A percentile compares a stretch with the other conserved stretches of the same genome.
These are phyloP conservation scores for Pararge aegeria DNA, from an alignment of 1,140 invertebrate species.

Conservation along the genomic window DNA sequence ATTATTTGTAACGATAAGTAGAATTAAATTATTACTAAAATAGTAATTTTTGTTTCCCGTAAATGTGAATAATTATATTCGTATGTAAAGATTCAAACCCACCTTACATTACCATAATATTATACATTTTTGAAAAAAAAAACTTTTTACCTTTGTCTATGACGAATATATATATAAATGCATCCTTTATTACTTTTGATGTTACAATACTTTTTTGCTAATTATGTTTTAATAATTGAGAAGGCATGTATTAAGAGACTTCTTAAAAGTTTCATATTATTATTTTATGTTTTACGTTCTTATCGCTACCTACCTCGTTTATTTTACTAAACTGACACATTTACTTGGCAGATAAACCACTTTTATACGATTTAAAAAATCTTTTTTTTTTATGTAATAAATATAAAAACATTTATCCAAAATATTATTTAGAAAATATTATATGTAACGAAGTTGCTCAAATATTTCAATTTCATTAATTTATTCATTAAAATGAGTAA, in stretches of 20 bases:
- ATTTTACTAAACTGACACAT: too few relatives aligned
- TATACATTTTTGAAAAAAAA: neutral
- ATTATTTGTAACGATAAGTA: neutral
- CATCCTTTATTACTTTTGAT: neutral
- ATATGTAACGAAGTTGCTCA: constrained; percentile 1
- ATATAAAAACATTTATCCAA: too few relatives aligned
- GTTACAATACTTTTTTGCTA: too few relatives aligned
- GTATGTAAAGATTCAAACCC: neutral
- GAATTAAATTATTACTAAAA: neutral
- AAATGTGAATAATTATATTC: neutral
- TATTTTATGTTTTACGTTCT: too few relatives aligned
- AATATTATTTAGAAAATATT: too few relatives aligned
- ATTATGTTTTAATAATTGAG: too few relatives aligned
- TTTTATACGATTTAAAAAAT: too few relatives aligned
- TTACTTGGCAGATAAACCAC: too few relatives aligned
- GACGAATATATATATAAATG: neutral
- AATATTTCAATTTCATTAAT: neutral
- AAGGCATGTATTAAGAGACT: too few relatives aligned
- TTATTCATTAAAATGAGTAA: neutral
- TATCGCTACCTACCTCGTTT: too few relatives aligned
- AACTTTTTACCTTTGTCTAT: neutral
- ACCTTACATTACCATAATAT: neutral
- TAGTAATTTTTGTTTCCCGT: neutral
- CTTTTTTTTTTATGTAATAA: too few relatives aligned
- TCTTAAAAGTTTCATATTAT: too few relatives aligned